Conservation (phyloP, 2,888 invertebrate genomes). For the Uloborus plumipes region DNA sequence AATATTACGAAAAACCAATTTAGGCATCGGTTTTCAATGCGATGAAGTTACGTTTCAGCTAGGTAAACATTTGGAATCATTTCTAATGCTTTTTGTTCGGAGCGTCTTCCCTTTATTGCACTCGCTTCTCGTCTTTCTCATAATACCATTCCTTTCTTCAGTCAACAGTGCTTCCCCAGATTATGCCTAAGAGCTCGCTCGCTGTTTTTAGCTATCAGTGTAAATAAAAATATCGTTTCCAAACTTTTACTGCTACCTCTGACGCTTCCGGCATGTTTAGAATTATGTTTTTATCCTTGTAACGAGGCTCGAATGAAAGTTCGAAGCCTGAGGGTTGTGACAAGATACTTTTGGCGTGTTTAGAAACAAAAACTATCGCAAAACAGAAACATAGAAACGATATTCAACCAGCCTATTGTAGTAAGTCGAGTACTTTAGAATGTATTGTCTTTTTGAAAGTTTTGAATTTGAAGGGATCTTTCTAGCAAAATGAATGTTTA, state of each 20-base stretch:
- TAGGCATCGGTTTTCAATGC: slow-evolving; percentile 30
- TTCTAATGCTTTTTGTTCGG: slow-evolving; percentile 3
- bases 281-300: slow-evolving; percentile 44
- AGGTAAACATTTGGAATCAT: slow-evolving; percentile 17
- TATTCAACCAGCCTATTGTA: no score
- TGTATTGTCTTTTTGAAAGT: no score
- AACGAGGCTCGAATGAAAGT: no score
- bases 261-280: slow-evolving; percentile 16
- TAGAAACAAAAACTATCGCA: no score
- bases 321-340: no score
- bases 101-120: slow-evolving; percentile 4
- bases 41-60: slow-evolving; percentile 20
- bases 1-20: slow-evolving; percentile 34
- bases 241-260: slow-evolving; percentile 20
- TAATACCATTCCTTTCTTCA: not conserved
- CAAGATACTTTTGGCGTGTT: no score
- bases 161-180: slow-evolving; percentile 6
- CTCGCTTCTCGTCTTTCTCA: slow-evolving; percentile 1
- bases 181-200: not conserved
- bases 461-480: no score
- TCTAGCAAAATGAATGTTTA: no score
- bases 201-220: slow-evolving; percentile 27
- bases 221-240: slow-evolving; percentile 34
- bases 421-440: no score
- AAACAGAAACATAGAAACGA: no score